Percentiles rank a stretch among this genome's conserved stretches.
These are phyloP conservation scores for Chesias legatella DNA, from an alignment of 2,888 invertebrate genomes.

Conservation along the genomic window DNA sequence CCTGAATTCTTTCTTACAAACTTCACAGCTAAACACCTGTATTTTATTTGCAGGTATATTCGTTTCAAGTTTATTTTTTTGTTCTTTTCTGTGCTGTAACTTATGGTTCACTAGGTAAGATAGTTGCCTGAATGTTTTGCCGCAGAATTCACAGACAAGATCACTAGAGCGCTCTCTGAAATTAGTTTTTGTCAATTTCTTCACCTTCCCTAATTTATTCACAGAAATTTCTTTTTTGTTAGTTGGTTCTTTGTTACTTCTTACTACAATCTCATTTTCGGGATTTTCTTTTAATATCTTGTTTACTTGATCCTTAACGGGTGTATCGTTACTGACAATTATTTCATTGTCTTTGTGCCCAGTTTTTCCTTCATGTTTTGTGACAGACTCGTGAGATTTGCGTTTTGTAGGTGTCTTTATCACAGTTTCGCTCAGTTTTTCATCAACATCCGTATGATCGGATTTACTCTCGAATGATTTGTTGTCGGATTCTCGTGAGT, in stretches of 20 bases:
- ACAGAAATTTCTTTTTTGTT: constrained; percentile 29
- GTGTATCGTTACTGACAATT: constrained; percentile 57
- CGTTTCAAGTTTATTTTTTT: constrained; percentile 42
- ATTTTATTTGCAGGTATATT: constrained; percentile 25
- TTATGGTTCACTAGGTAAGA: constrained; percentile 71
- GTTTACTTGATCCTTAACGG: constrained; percentile 36
- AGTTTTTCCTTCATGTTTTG: constrained; percentile 30
- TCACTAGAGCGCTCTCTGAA: constrained; percentile 32
- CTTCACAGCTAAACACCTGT: constrained; percentile 61
- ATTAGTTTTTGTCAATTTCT: constrained; percentile 39
- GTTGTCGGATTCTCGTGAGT: constrained; percentile 54
- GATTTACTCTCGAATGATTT: constrained; percentile 46
- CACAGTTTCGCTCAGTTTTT: constrained; percentile 36
- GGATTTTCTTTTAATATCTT: constrained; percentile 9
- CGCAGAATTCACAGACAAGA: constrained; percentile 68
- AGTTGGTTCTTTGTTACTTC: constrained; percentile 27
- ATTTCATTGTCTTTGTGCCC: constrained; percentile 40
- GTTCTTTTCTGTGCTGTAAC: constrained; percentile 59
- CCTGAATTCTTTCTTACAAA: constrained; percentile 71
- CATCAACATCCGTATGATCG: constrained; percentile 51
- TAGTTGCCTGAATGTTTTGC: constrained; percentile 70
- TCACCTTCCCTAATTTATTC: constrained; percentile 30
- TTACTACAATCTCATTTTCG: constrained; percentile 8
- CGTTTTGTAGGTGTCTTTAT: constrained; percentile 44
- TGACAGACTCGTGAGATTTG: constrained; percentile 49